Evolutionary conservation across 2,888 invertebrate genomes (phyloP).

Genomic region (Diadegma fenestrale): DNA sequence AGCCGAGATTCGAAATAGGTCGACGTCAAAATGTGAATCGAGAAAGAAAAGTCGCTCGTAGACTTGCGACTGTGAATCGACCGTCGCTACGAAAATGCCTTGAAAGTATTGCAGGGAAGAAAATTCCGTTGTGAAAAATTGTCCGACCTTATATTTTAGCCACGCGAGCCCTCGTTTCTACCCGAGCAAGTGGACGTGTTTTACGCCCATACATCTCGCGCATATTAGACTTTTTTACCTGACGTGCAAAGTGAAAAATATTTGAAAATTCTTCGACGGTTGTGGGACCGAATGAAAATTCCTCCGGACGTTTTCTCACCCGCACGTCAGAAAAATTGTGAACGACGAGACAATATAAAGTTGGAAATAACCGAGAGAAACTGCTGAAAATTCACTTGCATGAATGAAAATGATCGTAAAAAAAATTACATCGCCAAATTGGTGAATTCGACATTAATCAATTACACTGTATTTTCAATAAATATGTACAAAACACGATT

Average conservation of each 20-base stretch:
- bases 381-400: neutral
- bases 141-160: neutral
- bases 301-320: neutral
- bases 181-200: neutral
- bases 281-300: neutral
- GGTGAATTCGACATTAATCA: neutral
- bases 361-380: neutral
- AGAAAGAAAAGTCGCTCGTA: constrained; percentile 6
- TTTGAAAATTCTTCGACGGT: neutral
- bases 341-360: neutral
- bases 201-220: neutral
- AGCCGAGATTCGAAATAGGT: constrained; percentile 63
- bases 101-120: neutral
- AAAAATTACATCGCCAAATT: neutral
- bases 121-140: constrained; percentile 7
- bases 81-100: neutral
- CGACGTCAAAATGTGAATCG: constrained; percentile 45
- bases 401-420: neutral
- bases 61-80: constrained; percentile 1
- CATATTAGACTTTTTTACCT: neutral
- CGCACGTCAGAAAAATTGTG: neutral
- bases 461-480: neutral
- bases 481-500: neutral
- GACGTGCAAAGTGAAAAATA: neutral
- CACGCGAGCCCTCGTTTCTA: neutral